A percentile compares a stretch with the other conserved stretches of the same genome.
These are phyloP conservation scores for Thera britannica DNA, from an alignment of 2,888 invertebrate genomes.

Conservation along the genomic window DNA sequence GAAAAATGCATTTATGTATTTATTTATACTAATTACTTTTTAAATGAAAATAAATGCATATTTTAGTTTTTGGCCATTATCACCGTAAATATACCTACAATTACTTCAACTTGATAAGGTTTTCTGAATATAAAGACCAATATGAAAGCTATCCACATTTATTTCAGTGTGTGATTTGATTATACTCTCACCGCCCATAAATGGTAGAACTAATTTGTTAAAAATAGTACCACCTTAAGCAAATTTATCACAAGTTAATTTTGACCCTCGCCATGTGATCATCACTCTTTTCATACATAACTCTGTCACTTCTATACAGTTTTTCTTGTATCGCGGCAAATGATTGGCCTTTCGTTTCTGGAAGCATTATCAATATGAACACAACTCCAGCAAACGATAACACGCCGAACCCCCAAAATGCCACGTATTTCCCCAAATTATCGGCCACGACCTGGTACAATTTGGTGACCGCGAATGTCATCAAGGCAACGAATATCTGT, in stretches of 20 bases:
- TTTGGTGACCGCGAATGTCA: constrained; percentile 85
- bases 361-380: constrained; percentile 80
- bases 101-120: no score
- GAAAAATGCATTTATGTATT: no score
- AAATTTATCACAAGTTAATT: constrained; percentile 59
- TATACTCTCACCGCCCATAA: no score
- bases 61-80: no score
- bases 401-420: constrained; percentile 83
- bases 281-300: constrained; percentile 66
- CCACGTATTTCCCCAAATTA: constrained; percentile 78
- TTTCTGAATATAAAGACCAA: no score
- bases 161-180: no score
- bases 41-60: no score
- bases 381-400: constrained; percentile 80
- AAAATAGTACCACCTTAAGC: neutral
- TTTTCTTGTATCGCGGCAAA: constrained; percentile 84
- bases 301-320: constrained; percentile 68
- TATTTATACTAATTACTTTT: no score
- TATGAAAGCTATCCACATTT: no score
- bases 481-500: constrained; percentile 84
- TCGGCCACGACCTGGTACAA: constrained; percentile 83
- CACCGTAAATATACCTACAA: no score
- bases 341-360: constrained; percentile 86
- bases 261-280: constrained; percentile 67
- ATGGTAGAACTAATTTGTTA: no score